Conservation (phyloP, 2,888 invertebrate species). For the Patella pellucida region DNA sequence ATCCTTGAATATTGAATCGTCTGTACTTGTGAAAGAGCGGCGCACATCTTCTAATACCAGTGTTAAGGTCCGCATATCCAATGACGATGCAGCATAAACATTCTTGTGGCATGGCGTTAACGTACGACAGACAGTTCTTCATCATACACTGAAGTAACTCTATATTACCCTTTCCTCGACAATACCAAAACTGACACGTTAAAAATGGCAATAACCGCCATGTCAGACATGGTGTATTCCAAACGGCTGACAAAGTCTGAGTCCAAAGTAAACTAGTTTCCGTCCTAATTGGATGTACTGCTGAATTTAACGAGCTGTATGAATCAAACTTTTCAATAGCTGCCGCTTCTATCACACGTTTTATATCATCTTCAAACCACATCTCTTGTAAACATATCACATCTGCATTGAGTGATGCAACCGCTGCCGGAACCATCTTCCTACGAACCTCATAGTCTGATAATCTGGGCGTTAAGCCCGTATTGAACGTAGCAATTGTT, state of each 20-base stretch:
- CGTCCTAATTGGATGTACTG: not conserved
- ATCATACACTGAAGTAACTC: not conserved
- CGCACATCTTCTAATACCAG: not conserved
- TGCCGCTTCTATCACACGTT: not conserved
- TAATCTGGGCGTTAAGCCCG: not conserved
- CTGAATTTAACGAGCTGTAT: not conserved
- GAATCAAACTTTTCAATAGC: not conserved
- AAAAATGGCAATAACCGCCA: not conserved
- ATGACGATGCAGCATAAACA: not conserved
- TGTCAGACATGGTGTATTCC: not conserved
- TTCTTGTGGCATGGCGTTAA: not conserved
- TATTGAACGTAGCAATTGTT: not conserved
- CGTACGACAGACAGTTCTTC: not conserved
- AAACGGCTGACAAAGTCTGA: not conserved
- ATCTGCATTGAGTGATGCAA: not conserved
- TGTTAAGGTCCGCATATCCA: not conserved
- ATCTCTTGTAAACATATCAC: not conserved
- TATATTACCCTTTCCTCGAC: not conserved
- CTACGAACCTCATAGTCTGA: not conserved
- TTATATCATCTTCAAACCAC: conserved; percentile 2
- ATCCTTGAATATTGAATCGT: not conserved
- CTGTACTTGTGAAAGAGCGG: not conserved
- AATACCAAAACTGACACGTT: not conserved
- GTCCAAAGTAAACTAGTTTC: not conserved
- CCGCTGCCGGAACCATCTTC: not conserved